Evolutionary conservation across 2,888 invertebrate genomes (phyloP), one percentile per base, ranked within the genome.

Genomic region (Melanargia galathea): DNA sequence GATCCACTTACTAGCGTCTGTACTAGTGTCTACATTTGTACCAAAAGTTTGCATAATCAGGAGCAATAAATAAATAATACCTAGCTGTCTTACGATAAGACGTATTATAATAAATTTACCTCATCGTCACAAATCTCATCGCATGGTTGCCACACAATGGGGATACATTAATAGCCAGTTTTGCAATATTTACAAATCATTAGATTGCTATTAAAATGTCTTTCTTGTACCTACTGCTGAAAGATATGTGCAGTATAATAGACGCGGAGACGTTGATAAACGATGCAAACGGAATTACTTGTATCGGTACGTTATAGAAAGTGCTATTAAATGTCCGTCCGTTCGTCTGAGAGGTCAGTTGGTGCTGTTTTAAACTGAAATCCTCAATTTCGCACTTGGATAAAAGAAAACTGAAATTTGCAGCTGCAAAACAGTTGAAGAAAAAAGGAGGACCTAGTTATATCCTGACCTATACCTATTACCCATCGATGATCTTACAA

Each of bases 181-280:
- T 60, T 46, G 62, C 62, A 64, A 62, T 64, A 60, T 67, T 64
- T 67, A 64, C 67, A 60, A 67, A 67, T 67, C 62, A 64, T 64
- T 64, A 62, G 48, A 64, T 62, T 64, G 60, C 60, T 51, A 48
- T 49, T 62, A 60, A 51, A 67, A 67, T 62, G 54, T 64, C 67
- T 67, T 59, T 52, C n/a, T n/a, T n/a, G n/a, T n/a, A n/a, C n/a
- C n/a, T 54, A 43, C 26, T 58, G 30, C 64, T 67, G 64, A 67
- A 67, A 67, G 67, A 64, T 65, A 60, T 60, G 48, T 62, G 54
- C 60, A 65, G 63, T 56, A 62, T 60, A 64, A 67, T 64, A 60
- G 64, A 66, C 40, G 52, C 62, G 60, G 62, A 43, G 68, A 68
- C 68, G 62, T 68, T 68, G 68, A 68, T 66, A 66, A 63, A 68